phyloP scores from a whole-genome alignment of 2,797 vertebrate genomes.

The Coranthus polyacanthus region DNA sequence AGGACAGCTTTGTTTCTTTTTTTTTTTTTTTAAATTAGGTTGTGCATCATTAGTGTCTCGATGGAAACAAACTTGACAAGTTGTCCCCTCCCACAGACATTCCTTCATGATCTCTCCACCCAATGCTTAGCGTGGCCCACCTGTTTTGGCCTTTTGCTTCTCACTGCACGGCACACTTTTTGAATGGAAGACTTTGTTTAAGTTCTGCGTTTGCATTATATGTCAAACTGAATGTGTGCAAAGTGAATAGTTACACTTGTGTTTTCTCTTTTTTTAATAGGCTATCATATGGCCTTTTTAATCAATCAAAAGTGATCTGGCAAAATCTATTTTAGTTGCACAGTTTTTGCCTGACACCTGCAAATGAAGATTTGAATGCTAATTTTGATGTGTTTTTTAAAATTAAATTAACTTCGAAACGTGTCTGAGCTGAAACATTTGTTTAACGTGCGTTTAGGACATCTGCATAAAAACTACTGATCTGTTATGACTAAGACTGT shows the following conservation, averaged over 20 bases:
- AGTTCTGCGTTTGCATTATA: slow-evolving; percentile 53
- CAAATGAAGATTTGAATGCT: slow-evolving; percentile 48
- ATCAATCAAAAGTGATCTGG: slow-evolving; percentile 33
- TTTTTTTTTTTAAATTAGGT: slow-evolving; percentile 22
- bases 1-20: slow-evolving; percentile 15
- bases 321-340: slow-evolving; percentile 29
- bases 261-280: slow-evolving; percentile 44
- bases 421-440: slow-evolving; percentile 33
- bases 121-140: slow-evolving; percentile 35
- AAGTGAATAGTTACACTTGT: slow-evolving; percentile 42
- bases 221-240: slow-evolving; percentile 76
- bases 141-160: slow-evolving; percentile 56
- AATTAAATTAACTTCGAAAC: slow-evolving; percentile 10
- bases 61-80: slow-evolving; percentile 24
- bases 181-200: slow-evolving; percentile 55
- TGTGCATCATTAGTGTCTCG: slow-evolving; percentile 31
- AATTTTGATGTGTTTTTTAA: slow-evolving; percentile 33
- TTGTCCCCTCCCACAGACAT: slow-evolving; percentile 16
- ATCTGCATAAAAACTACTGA: slow-evolving; percentile 10
- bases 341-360: slow-evolving; percentile 24
- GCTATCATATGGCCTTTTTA: slow-evolving; percentile 49
- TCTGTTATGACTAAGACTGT: slow-evolving; percentile 1
- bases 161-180: slow-evolving; percentile 75
- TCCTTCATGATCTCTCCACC: slow-evolving; percentile 32
- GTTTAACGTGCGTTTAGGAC: slow-evolving; percentile 9